Percentiles rank a stretch among this genome's conserved stretches.
Evolutionary conservation across 2,888 invertebrate genomes (phyloP).

Genomic region (Calliopum simillimum): DNA sequence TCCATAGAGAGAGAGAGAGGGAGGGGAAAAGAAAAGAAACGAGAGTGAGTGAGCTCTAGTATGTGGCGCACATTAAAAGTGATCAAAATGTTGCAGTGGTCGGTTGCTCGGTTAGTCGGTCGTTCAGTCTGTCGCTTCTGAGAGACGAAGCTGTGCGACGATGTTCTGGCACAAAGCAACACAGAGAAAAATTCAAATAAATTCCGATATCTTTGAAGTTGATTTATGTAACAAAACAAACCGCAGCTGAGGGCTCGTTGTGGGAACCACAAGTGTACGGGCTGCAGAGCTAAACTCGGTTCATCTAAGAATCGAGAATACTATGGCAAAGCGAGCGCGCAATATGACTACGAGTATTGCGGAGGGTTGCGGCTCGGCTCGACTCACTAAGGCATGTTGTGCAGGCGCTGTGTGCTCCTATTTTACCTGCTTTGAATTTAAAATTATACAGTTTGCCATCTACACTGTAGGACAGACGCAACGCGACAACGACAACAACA

Average conservation of each 20-base stretch:
- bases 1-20: not conserved
- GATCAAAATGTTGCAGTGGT: conserved; percentile 29
- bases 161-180: not conserved
- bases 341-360: not conserved
- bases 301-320: not conserved
- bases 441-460: conserved; percentile 11
- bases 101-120: not conserved
- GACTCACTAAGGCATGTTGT: not conserved
- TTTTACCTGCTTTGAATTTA: conserved; percentile 30
- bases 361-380: not conserved
- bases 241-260: conserved; percentile 28
- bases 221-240: conserved; percentile 35
- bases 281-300: not conserved
- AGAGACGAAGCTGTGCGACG: too few relatives aligned
- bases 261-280: conserved; percentile 17
- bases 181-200: conserved; percentile 25
- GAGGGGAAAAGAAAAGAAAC: not conserved
- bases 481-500: not conserved
- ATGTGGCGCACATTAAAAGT: conserved; percentile 29
- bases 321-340: too few relatives aligned
- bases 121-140: too few relatives aligned
- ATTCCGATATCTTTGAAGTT: conserved; percentile 35
- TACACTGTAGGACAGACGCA: not conserved
- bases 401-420: conserved; percentile 4
- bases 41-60: not conserved